A percentile compares a stretch with the other conserved stretches of the same genome.
Conservation (phyloP, 2,888 invertebrate genomes). For the Trypoxylon attenuatum region DNA sequence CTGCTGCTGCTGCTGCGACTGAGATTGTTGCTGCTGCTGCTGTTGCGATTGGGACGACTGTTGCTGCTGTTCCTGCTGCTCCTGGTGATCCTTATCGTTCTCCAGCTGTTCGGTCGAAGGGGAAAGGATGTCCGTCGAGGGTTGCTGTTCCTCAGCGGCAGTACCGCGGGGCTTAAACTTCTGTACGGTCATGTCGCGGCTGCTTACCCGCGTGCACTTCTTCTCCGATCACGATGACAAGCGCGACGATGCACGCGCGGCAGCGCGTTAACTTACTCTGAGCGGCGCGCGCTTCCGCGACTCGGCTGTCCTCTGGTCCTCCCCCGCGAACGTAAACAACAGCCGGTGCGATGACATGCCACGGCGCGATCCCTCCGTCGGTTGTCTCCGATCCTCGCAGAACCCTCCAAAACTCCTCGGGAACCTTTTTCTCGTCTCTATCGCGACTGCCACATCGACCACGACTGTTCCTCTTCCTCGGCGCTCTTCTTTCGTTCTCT, state of each 20-base stretch:
- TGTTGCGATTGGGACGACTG: too few relatives aligned
- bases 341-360: constrained; percentile 29
- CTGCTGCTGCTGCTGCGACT: constrained; percentile 8
- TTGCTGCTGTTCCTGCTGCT: constrained; percentile 47
- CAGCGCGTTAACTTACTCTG: background rate
- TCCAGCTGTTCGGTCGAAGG: constrained; percentile 63
- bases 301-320: background rate
- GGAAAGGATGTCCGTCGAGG: constrained; percentile 66
- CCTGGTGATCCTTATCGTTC: constrained; percentile 66
- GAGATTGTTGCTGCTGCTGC: constrained; percentile 18
- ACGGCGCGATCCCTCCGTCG: constrained; percentile 13
- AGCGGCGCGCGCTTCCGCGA: background rate
- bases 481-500: background rate
- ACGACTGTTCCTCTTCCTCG: background rate
- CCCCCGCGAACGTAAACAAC: constrained; percentile 28
- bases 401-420: background rate
- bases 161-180: constrained; percentile 77
- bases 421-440: background rate
- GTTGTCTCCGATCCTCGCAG: background rate
- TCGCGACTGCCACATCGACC: too few relatives aligned
- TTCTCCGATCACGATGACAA: background rate
- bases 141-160: constrained; percentile 64
- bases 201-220: background rate
- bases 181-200: constrained; percentile 76
- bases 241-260: background rate